These are phyloP conservation scores for Lepus timidus DNA, from an alignment of 2,113 vertebrate species.

Conservation along the genomic window DNA sequence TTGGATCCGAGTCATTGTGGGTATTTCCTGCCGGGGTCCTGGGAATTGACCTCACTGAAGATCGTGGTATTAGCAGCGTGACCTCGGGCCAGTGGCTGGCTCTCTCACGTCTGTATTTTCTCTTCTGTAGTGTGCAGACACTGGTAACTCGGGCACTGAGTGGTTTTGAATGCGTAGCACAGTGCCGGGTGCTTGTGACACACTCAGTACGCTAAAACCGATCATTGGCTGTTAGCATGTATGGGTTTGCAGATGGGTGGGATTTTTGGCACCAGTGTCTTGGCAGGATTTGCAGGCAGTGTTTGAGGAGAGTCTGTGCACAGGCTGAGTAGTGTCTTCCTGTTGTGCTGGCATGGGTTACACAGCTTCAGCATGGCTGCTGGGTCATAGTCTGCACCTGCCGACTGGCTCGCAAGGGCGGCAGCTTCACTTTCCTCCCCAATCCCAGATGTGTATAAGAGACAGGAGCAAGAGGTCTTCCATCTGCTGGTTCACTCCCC, in stretches of 20 bases:
- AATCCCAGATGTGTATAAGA: too few relatives aligned
- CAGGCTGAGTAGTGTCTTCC: not conserved
- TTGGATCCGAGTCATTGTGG: not conserved
- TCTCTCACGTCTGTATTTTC: not conserved
- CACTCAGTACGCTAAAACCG: not conserved
- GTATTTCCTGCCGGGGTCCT: conserved; percentile 19
- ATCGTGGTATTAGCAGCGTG: not conserved
- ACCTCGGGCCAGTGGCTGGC: not conserved
- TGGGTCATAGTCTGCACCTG: not conserved
- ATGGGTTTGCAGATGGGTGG: not conserved
- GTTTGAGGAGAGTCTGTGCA: not conserved
- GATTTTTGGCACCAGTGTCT: not conserved
- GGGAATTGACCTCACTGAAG: not conserved
- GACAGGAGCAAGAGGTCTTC: too few relatives aligned
- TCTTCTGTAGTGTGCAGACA: not conserved
- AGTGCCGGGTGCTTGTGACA: not conserved
- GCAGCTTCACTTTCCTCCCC: not conserved
- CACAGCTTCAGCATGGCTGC: not conserved
- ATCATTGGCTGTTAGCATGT: not conserved
- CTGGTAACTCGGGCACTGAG: not conserved
- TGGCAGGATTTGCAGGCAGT: not conserved
- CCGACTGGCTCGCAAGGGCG: fast-evolving
- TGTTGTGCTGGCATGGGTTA: not conserved
- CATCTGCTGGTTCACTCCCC: too few relatives aligned
- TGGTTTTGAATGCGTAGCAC: not conserved